Base-by-base conservation (phyloP, 2,888 invertebrate genomes). In the Nomada fabriciana region DNA sequence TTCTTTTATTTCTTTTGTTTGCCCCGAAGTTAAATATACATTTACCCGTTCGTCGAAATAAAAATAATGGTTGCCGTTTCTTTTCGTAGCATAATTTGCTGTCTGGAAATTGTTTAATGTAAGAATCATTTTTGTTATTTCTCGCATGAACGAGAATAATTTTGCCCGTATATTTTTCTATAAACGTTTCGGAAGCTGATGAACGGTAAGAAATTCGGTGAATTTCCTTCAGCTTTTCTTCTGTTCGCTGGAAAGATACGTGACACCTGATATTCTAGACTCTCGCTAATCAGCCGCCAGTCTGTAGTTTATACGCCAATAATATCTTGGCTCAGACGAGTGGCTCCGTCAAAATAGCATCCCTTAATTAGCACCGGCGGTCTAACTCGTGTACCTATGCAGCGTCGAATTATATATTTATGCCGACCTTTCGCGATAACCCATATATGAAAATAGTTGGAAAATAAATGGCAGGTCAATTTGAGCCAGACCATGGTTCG, bases 251-350 rank as follows among this genome's bases (percentile, higher is more conserved):
- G 15, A 42, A 43, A 29, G 23, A 74, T 63, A 64, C 53, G 55
- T 36, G 55, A 68, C 53, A 74, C 61, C 55, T 70, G 81, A 86
- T 86, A 81, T 81, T 80, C 76, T 69, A 83, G 83, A 84, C 77
- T 81, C 50, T 5, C 50, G 50, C 15, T 18, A 50, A 7, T 18
- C 50, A 50, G 50, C 36, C 25, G 50, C 59, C 29, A 50, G 36
- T 11, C 25, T 36, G 50, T 15, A 23, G 80, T 61, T 77, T 73
- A 25, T 73, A 64, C 76, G 75, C 67, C 65, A 79, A 82, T 65
- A 73, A 79, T 83, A 83, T n/a, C 61, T 15, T 80, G 78, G 82
- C 61, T 50, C 67, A 57, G 68, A 52, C 55, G 69, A 73, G 20
- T 36, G 52, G 53, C 36, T 0, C 36, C 36, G 36, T 36, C 9